Evolutionary conservation across 30 jellyfish, hydroid and myxozoan genomes (phyloP).

Genomic region (Nemopilema nomurai): DNA sequence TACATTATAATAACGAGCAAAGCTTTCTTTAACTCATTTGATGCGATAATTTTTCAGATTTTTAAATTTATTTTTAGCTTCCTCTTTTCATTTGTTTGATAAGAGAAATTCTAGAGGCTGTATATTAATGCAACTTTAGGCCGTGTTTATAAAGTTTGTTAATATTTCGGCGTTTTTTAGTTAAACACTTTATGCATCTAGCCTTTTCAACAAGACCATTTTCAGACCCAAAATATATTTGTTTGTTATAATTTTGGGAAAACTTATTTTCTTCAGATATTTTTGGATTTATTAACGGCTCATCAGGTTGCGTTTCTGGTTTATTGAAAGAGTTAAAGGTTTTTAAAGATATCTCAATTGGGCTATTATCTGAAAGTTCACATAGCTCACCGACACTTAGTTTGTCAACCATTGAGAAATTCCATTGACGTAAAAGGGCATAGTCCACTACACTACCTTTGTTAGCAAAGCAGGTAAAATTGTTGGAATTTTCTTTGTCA

Average conservation of each 20-base stretch:
- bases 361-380: slow-evolving; percentile 26
- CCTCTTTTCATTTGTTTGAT: too few species aligned
- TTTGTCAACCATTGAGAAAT: slow-evolving; percentile 15
- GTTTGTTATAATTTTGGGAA: not conserved
- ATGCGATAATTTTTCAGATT: too few species aligned
- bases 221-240: too few species aligned
- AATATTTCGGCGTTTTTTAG: too few species aligned
- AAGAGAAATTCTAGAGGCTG: too few species aligned
- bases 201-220: too few species aligned
- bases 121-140: too few species aligned
- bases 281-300: not conserved
- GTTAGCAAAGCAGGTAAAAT: slow-evolving; percentile 17
- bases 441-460: slow-evolving; percentile 20
- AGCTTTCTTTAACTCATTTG: too few species aligned
- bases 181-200: too few species aligned
- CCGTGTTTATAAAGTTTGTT: too few species aligned
- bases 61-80: too few species aligned
- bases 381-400: slow-evolving; percentile 9
- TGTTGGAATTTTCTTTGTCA: slow-evolving; percentile 15
- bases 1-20: too few species aligned
- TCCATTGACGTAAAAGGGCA: slow-evolving; percentile 27
- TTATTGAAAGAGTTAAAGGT: not conserved
- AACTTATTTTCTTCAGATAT: slow-evolving; percentile 7
- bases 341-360: slow-evolving; percentile 1
- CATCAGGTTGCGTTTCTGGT: slow-evolving; percentile 9